These are phyloP conservation scores for Ochropacha duplaris DNA, from an alignment of 2,888 invertebrate genomes.

Conservation along the genomic window DNA sequence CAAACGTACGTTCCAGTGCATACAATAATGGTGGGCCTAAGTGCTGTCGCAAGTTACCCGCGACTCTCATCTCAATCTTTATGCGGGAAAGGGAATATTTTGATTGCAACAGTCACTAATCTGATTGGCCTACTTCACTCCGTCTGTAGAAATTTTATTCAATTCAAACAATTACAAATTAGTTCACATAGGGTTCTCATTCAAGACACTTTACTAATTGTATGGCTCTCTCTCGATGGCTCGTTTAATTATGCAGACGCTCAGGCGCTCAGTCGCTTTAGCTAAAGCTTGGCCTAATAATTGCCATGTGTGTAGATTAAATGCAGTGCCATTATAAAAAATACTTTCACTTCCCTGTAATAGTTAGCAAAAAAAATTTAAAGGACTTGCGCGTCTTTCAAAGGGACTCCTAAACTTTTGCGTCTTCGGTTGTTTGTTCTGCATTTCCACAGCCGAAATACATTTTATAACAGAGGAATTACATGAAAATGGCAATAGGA, in stretches of 20 bases:
- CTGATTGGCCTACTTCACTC: constrained; percentile 75
- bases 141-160: constrained; percentile 66
- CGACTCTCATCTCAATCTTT: constrained; percentile 61
- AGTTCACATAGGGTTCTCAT: background rate
- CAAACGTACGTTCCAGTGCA: constrained; percentile 70
- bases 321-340: no score
- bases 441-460: no score
- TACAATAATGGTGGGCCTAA: constrained; percentile 68
- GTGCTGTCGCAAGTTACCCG: constrained; percentile 65
- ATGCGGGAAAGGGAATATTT: constrained; percentile 67
- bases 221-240: no score
- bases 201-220: background rate
- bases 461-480: no score
- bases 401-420: no score
- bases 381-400: no score
- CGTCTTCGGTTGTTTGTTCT: no score
- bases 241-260: background rate
- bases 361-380: no score
- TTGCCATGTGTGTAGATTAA: background rate
- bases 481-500: no score
- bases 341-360: no score
- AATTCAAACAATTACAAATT: constrained; percentile 19
- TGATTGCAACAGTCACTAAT: constrained; percentile 76
- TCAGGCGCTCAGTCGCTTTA: no score
- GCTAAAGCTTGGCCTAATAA: background rate